Base-by-base conservation (phyloP, 2,888 invertebrate genomes). In the Phyllotreta striolata region DNA sequence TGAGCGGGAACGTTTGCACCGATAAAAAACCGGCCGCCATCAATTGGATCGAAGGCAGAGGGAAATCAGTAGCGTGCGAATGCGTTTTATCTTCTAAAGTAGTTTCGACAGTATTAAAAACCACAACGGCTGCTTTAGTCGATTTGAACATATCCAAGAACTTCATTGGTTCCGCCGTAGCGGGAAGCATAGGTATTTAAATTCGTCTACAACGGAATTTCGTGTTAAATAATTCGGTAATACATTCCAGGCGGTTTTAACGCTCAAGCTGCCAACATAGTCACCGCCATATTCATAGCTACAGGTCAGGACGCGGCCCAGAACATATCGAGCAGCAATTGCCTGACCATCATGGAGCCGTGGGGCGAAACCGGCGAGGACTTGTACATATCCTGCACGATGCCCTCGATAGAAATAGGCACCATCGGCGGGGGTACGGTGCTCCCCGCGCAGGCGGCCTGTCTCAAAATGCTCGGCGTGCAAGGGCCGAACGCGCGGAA, bases 221-320 rank as follows among this genome's bases (percentile, higher is more conserved):
- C n/a, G n/a, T n/a, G n/a, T n/a, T n/a, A n/a, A n/a, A n/a, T n/a
- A n/a, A 35, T 14, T 44, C 13, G 39, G 12, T 6, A 35, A 12
- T 39, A 1, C 12, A n/a, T 66, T 63, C 38, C 43, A 77, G 77
- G 78, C 12, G 79, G 79, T n/a, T 78, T 76, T 77, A 98, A 98
- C 79, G 98, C 98, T 0, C 98, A 98, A 80, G 96, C 98, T 0
- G 96, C 98, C 0, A 98, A 98, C 80, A 91, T 98, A 84, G 97
- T 98, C 0, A 95, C 98, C 0, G 98, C 98, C 8, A 91, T 98
- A 38, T 98, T 91, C 78, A 92, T 98, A 66, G 98, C 98, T 0
- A 96, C 97, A 6, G 98, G 98, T 1, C 97, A 98, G 85, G 98
- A 98, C 83, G 95, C 96, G 3, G 98, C 98, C 0, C 98, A 98